Evolutionary conservation across 2,113 vertebrate genomes (phyloP), one percentile per base, ranked within the genome.

Genomic region (Scytalopus superciliaris): DNA sequence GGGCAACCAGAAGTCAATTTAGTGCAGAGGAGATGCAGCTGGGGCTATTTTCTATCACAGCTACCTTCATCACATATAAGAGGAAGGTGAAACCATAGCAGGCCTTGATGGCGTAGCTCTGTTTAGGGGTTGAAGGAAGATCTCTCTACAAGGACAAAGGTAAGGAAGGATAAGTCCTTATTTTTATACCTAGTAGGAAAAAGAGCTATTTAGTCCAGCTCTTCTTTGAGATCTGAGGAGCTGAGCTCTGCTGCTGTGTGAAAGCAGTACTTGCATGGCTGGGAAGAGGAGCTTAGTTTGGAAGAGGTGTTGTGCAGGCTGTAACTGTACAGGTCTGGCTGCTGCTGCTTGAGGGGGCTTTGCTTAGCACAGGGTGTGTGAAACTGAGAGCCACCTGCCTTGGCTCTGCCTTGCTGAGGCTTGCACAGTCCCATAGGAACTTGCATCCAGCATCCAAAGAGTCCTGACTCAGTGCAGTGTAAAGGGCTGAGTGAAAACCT

Each of bases 81-180:
- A 88, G 70, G 72, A 80, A 53, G 52, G 47, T 17, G n/a, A 86
- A 85, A 52, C 0, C 19, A 15, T 2, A 73, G 27, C 1, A 64
- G 12, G 4, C 3, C 3, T 24, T 55, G 30, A 4, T 42, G 40
- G 13, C 1, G 0, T n/a, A 33, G 22, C 4, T 88, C 16, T 79
- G 39, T 2, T 76, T 53, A 27, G 75, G 27, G 8, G 7, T 23
- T 7, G 31, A 21, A 83, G 40, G 37, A 45, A 25, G 42, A 1
- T 0, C 4, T 19, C 50, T 77, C 23, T 57, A 0, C 3, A 6
- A 22, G 37, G 7, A 30, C 3, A 55, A 22, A 75, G 49, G 24
- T 56, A 60, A 68, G 52, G 1, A 23, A 89, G 35, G 14, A 13
- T 30, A 40, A 33, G 9, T 42, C 7, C 45, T 93, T 42, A 3